phyloP scores from a whole-genome alignment of 2,797 vertebrate genomes.

The Diceros bicornis region DNA sequence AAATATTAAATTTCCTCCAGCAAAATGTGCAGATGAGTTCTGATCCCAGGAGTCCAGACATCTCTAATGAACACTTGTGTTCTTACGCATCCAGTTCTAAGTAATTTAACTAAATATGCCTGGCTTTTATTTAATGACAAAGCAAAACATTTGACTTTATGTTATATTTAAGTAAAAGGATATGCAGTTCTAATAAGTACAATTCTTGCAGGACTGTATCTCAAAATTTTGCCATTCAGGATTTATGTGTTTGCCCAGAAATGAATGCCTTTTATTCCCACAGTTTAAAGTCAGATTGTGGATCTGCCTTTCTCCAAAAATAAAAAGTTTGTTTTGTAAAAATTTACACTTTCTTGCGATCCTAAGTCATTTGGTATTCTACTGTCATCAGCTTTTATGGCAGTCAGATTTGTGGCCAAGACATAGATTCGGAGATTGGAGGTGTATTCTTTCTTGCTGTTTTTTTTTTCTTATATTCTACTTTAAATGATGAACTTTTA shows the following conservation, averaged over 20 bases:
- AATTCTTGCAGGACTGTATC: background rate
- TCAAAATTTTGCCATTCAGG: background rate
- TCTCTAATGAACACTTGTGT: background rate
- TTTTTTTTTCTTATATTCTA: background rate
- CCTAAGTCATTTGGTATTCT: conserved; percentile 9
- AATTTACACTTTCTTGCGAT: background rate
- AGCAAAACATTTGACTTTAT: conserved; percentile 29
- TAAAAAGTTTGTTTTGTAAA: conserved; percentile 32
- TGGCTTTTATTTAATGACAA: conserved; percentile 35
- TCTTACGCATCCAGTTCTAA: background rate
- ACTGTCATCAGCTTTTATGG: conserved; percentile 1
- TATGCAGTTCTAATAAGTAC: background rate
- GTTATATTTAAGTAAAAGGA: conserved; percentile 30
- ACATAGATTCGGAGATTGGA: background rate
- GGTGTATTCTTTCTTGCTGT: background rate
- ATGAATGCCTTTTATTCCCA: conserved; percentile 36
- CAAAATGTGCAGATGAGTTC: background rate
- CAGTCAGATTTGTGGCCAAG: conserved; percentile 38
- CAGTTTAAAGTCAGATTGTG: conserved; percentile 45
- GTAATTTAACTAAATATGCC: background rate
- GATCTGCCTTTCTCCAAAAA: conserved; percentile 4
- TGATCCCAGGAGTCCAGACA: conserved; percentile 13
- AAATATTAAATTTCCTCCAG: conserved; percentile 21
- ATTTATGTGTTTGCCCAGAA: background rate
- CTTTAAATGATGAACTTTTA: conserved; percentile 49